Evolutionary conservation across 2,888 invertebrate genomes (phyloP).

Genomic region (Achlya flavicornis): DNA sequence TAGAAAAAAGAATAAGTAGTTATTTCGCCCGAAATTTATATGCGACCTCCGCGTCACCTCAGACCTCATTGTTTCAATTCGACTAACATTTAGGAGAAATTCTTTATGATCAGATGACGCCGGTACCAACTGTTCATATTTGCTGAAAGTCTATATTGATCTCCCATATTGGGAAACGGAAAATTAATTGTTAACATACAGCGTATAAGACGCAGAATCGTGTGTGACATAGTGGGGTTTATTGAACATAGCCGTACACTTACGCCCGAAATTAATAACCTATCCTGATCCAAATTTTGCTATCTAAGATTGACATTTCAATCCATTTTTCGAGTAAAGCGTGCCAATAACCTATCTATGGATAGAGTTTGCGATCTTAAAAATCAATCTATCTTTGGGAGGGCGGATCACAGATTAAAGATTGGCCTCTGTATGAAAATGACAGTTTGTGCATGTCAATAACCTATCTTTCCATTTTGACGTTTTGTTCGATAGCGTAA

Average conservation of each 20-base stretch:
- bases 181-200: constrained; percentile 45
- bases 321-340: too few species aligned
- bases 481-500: constrained; percentile 13
- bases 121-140: constrained; percentile 63
- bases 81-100: constrained; percentile 37
- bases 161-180: constrained; percentile 27
- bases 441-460: constrained; percentile 2
- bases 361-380: too few species aligned
- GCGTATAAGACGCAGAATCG: constrained; percentile 48
- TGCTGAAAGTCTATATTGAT: constrained; percentile 47
- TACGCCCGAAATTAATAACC: constrained; percentile 9
- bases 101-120: constrained; percentile 27
- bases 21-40: constrained; percentile 15
- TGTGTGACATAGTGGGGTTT: constrained; percentile 31
- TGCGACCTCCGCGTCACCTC: constrained; percentile 23
- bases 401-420: background rate
- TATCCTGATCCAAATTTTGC: constrained; percentile 11
- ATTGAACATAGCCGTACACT: constrained; percentile 38
- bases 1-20: constrained; percentile 21
- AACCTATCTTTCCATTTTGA: constrained; percentile 13
- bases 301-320: background rate
- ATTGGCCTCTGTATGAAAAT: constrained; percentile 9
- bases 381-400: too few species aligned
- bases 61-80: constrained; percentile 23
- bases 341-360: too few species aligned